Evolutionary conservation across 2,113 vertebrate genomes (phyloP), one percentile per base, ranked within the genome.

Genomic region (Rhinoderma darwinii): DNA sequence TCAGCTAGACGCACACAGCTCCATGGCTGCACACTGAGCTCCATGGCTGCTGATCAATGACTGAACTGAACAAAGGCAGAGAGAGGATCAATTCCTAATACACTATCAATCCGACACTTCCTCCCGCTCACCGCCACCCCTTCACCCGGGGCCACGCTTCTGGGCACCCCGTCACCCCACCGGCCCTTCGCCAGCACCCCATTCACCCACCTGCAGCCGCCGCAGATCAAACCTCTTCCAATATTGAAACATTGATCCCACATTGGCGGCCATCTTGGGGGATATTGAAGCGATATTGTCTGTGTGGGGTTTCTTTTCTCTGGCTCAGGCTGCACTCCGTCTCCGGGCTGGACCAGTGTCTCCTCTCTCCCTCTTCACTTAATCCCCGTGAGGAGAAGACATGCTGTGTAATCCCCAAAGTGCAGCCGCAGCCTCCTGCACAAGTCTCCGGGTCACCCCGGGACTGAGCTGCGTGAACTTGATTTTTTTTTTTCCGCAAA

Each of bases 251-350:
- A 96, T 96, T 96, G 97, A 97, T 97, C 97, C 97, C 96, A 96
- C 97, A 94, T 98, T 96, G 96, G 97, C 96, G 95, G 97, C 97
- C 97, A 98, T 98, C 97, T 98, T 98, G 96, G 95, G 97, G 96
- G 96, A 96, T 94, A 96, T 95, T 94, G 96, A 95, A 93, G 95
- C 94, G 94, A 92, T 94, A 93, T 88, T 90, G 88, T 90, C 82
- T 91, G 88, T 86, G 91, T 87, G 89, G 30, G 80, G 59, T 82
- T 68, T 30, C 92, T 93, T 89, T 91, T 27, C 88, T 91, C 93
- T 77, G 44, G 90, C 95, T 94, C 93, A 94, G 96, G 96, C 95
- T 96, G 95, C 93, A 94, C 96, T 95, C 96, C 96, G 96, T 95
- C 96, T 94, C 95, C 95, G 95, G 95, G 95, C 95, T 95, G 96